Percentiles rank a stretch among this genome's conserved stretches.
Conservation (phyloP, 2,888 invertebrate species). For the Drosophila demipolita region DNA sequence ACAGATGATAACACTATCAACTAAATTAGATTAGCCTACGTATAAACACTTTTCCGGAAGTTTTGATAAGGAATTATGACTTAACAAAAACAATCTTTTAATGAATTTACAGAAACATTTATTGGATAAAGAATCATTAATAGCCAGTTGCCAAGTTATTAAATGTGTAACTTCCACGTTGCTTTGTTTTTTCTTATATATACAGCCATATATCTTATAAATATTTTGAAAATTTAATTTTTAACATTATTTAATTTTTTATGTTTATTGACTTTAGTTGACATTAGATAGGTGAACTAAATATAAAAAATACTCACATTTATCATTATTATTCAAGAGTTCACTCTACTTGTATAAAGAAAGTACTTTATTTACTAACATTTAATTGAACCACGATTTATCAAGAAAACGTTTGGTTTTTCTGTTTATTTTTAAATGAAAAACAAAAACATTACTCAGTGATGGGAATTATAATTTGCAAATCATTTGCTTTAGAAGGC, state of each 20-base stretch:
- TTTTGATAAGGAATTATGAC: background rate
- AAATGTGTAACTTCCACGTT: background rate
- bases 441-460: background rate
- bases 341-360: background rate
- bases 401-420: conserved; percentile 5
- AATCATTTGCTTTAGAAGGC: conserved; percentile 9
- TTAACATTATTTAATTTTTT: too few relatives aligned
- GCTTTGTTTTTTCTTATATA: background rate
- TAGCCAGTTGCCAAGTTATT: background rate
- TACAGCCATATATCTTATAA: too few relatives aligned
- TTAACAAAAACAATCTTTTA: background rate
- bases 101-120: background rate
- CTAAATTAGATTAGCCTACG: background rate
- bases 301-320: background rate
- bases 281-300: background rate
- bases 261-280: too few relatives aligned
- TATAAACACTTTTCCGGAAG: background rate
- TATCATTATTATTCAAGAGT: background rate
- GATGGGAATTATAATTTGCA: conserved; percentile 18
- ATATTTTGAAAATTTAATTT: too few relatives aligned
- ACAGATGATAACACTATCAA: background rate
- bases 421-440: background rate
- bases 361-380: background rate
- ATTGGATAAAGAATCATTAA: background rate
- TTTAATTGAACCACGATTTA: background rate